Base-by-base conservation (phyloP, 2,888 invertebrate genomes). In the Mythimna ferrago region DNA sequence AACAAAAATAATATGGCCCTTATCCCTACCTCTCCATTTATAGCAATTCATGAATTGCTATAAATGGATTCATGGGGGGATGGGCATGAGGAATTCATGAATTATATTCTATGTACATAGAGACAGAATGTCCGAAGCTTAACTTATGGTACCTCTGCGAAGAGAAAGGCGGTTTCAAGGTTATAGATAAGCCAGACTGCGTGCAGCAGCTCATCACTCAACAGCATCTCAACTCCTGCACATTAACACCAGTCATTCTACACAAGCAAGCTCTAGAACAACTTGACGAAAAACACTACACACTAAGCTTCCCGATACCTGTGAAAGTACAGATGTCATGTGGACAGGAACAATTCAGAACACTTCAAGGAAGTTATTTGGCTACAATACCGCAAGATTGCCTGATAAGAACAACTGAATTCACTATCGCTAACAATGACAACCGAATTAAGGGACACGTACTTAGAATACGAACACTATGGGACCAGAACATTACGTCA, bases 91-190 rank as follows among this genome's bases (percentile, higher is more conserved):
- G n/a, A n/a, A n/a, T n/a, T n/a, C n/a, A n/a, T 5, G 48, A 16
- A 51, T 51, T 19, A 51, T 51, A 65, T 51, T 65, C 56, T 66
- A 51, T 51, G 48, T 51, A 51, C 48, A 51, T 51, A 51, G 48
- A 51, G 48, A 51, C 48, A 51, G 48, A 51, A 51, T 51, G 48
- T 51, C 48, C 48, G 48, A 51, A 51, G 48, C 19, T n/a, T n/a
- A n/a, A 51, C 48, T 51, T 16, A 51, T 51, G 19, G 48, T 51
- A 51, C 48, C 16, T 51, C 48, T 19, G 48, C 19, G 48, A 51
- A 51, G 48, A 51, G 48, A 51, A 51, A 51, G 19, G 6, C 6
- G 48, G 19, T 6, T 51, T 6, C 48, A 51, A 51, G 19, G 2
- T 51, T 19, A 51, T 19, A 19, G 48, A 51, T 2, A 51, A 51